phyloP scores from a whole-genome alignment of 2,113 vertebrate genomes.

The Ciconia boyciana region DNA sequence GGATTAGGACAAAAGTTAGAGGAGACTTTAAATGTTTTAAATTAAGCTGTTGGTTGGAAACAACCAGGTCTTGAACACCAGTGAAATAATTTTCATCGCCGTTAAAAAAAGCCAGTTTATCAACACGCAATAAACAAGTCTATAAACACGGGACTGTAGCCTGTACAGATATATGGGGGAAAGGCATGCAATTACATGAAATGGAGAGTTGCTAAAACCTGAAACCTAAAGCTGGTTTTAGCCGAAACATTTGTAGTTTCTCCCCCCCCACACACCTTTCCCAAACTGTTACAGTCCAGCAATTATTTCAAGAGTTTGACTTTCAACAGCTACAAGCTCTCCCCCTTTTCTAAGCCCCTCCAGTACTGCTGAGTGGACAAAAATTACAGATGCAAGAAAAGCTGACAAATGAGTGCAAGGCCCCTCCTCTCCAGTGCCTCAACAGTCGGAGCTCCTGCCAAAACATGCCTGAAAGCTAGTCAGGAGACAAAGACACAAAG shows the following conservation, averaged over 20 bases:
- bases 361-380: constrained; percentile 79
- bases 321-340: constrained; percentile 52
- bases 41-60: constrained; percentile 16
- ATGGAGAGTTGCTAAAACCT: background rate
- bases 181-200: constrained; percentile 2
- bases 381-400: constrained; percentile 78
- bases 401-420: constrained; percentile 73
- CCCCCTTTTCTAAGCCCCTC: constrained; percentile 68
- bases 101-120: background rate
- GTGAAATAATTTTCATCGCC: constrained; percentile 25
- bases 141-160: background rate
- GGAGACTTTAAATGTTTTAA: constrained; percentile 21
- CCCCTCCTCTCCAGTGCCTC: constrained; percentile 66
- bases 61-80: constrained; percentile 1
- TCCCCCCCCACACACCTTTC: background rate
- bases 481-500: constrained; percentile 90
- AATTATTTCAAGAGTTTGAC: constrained; percentile 56
- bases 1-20: background rate
- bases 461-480: constrained; percentile 82
- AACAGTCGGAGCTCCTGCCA: constrained; percentile 76
- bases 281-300: constrained; percentile 3
- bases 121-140: background rate
- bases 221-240: background rate
- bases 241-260: background rate
- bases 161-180: background rate